Percentiles rank a stretch among this genome's conserved stretches.
phyloP scores from a whole-genome alignment of 2,888 invertebrate genomes.

The Lithophane leautieri region DNA sequence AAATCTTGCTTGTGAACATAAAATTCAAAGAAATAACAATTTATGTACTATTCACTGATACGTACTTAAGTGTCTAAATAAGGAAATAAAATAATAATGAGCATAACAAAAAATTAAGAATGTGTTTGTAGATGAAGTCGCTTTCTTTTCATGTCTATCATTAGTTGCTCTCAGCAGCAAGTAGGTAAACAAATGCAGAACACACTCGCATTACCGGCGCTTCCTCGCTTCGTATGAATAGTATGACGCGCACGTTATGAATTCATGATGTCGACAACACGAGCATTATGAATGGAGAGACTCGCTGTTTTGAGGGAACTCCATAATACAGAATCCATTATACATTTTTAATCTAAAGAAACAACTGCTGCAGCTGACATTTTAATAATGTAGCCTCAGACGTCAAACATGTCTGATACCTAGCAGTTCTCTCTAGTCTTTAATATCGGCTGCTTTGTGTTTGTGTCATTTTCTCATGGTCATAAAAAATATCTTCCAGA shows the following conservation, averaged over 20 bases:
- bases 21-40: no score
- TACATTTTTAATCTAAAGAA: constrained; percentile 25
- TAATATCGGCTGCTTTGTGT: not conserved
- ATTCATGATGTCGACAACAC: constrained; percentile 50
- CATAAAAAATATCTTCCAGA: not conserved
- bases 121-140: no score
- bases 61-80: no score
- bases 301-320: constrained; percentile 20
- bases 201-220: constrained; percentile 4
- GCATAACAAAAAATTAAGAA: no score
- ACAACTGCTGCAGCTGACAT: constrained; percentile 22
- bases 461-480: not conserved
- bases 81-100: no score
- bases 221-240: not conserved
- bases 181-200: not conserved
- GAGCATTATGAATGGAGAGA: constrained; percentile 36
- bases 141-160: not conserved
- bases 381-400: constrained; percentile 15
- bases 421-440: not conserved
- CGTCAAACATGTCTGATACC: not conserved
- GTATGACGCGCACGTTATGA: constrained; percentile 23
- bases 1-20: no score
- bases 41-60: no score
- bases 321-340: constrained; percentile 22
- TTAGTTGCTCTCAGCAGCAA: constrained; percentile 20